A percentile compares a stretch with the other conserved stretches of the same genome.
Evolutionary conservation across 2,113 vertebrate species (phyloP).

Genomic region (Nannobrachium achirus): DNA sequence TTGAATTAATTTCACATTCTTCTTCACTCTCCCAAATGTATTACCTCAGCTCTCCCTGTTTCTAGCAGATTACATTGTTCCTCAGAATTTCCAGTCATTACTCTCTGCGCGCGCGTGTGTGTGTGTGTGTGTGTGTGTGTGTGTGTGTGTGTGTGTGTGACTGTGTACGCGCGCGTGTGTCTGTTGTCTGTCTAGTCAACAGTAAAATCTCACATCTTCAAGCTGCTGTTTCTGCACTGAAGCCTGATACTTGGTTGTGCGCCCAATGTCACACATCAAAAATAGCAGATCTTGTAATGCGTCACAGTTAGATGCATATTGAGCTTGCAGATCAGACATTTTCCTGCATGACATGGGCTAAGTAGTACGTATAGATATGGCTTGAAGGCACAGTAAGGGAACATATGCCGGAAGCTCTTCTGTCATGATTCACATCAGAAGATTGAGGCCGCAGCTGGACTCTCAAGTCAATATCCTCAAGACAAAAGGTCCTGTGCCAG

Average conservation of each 20-base stretch:
- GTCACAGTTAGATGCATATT: too few relatives aligned
- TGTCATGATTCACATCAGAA: slow-evolving; percentile 25
- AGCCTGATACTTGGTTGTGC: too few relatives aligned
- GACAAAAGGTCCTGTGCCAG: slow-evolving; percentile 37
- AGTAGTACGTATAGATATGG: slow-evolving; percentile 11
- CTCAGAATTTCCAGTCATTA: too few relatives aligned
- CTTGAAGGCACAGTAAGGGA: slow-evolving; percentile 9
- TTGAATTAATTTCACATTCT: too few relatives aligned
- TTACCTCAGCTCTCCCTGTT: too few relatives aligned
- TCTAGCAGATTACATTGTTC: too few relatives aligned
- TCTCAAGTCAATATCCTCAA: slow-evolving; percentile 18
- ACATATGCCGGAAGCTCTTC: slow-evolving; percentile 42
- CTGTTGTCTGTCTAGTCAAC: too few relatives aligned
- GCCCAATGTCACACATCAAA: too few relatives aligned
- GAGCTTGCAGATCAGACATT: not conserved
- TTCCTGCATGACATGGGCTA: not conserved
- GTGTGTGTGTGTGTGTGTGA: not conserved
- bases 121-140: not conserved
- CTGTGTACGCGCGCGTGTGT: not conserved
- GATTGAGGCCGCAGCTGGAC: not conserved
- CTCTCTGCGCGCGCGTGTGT: not conserved
- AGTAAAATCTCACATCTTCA: too few relatives aligned
- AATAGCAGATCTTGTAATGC: not conserved
- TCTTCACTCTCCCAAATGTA: too few relatives aligned
- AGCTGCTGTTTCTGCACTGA: too few relatives aligned